phyloP scores from a whole-genome alignment of 2,797 vertebrate genomes.

The Silurus aristotelis region DNA sequence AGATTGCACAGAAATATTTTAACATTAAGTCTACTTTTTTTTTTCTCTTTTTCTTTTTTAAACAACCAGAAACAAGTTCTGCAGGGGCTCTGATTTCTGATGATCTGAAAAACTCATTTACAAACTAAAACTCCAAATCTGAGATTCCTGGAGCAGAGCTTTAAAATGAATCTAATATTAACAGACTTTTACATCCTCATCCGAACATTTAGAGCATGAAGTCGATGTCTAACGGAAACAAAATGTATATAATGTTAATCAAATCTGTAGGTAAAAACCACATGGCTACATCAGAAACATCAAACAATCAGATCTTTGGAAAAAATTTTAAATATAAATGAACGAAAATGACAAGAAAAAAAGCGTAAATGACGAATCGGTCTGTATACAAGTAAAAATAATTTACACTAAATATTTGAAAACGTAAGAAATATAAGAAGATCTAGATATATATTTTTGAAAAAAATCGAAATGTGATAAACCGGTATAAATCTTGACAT shows the following conservation, averaged over 20 bases:
- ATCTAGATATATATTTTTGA: not conserved
- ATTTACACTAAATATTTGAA: not conserved
- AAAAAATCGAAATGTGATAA: not conserved
- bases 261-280: not conserved
- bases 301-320: not conserved
- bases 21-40: not conserved
- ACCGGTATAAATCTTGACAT: not conserved
- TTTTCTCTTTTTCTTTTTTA: not conserved
- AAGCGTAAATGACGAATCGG: not conserved
- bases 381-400: not conserved
- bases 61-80: conserved; percentile 4
- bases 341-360: not conserved
- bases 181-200: not conserved
- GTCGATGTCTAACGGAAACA: too few relatives aligned
- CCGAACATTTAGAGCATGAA: not conserved
- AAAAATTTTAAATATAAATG: not conserved
- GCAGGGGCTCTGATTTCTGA: not conserved
- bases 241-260: not conserved
- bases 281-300: not conserved
- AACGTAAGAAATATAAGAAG: conserved; percentile 12
- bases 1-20: conserved; percentile 55
- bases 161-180: not conserved
- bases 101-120: not conserved
- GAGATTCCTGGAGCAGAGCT: not conserved
- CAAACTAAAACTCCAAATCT: not conserved